Conservation (phyloP, 1,140 invertebrate genomes). For the Euwallacea fornicatus region DNA sequence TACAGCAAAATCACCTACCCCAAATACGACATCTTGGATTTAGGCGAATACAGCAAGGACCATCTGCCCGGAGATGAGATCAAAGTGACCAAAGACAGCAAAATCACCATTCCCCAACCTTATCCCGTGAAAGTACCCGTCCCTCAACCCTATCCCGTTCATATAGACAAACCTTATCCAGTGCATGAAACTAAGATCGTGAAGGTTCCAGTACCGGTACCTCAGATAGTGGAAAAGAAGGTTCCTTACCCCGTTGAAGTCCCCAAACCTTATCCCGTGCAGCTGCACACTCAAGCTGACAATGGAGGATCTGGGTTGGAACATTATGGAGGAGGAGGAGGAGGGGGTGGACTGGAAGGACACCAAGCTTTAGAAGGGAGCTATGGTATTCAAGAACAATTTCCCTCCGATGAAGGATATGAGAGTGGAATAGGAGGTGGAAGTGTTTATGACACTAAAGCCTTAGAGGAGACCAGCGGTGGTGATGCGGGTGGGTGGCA, state of each 20-base stretch:
- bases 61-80: conserved; percentile 44
- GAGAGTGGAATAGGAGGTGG: conserved; percentile 14
- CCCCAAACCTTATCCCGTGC: conserved; percentile 48
- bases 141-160: conserved; percentile 49
- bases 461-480: conserved; percentile 18
- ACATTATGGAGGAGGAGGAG: neutral
- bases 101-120: conserved; percentile 45
- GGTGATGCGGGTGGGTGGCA: conserved; percentile 21
- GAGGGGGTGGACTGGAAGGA: conserved; percentile 27
- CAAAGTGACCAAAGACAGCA: conserved; percentile 42
- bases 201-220: conserved; percentile 45
- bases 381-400: conserved; percentile 24
- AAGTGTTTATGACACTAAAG: conserved; percentile 24
- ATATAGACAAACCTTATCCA: conserved; percentile 46
- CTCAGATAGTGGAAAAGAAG: conserved; percentile 45
- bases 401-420: conserved; percentile 24
- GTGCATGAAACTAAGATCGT: conserved; percentile 43
- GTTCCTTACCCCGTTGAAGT: conserved; percentile 48
- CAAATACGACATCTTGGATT: conserved; percentile 43
- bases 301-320: conserved; percentile 7
- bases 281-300: conserved; percentile 34
- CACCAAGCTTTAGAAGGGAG: conserved; percentile 32
- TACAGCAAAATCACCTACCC: conserved; percentile 44
- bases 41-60: conserved; percentile 44
- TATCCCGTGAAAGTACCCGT: conserved; percentile 49